phyloP scores from a whole-genome alignment of 2,113 vertebrate genomes.

The Prinia subflava region DNA sequence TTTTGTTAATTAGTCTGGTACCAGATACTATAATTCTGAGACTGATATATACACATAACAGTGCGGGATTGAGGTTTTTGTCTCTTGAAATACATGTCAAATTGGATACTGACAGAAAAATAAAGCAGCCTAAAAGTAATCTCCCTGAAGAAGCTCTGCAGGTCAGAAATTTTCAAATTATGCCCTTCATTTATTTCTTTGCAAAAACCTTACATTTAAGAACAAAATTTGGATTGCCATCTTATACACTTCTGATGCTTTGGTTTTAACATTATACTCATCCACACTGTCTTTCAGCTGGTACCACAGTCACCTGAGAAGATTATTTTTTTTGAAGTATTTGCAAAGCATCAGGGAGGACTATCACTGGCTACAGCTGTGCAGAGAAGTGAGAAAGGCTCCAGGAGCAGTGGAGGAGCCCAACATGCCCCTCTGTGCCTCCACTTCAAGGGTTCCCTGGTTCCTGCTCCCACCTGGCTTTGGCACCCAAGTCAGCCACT shows the following conservation, averaged over 20 bases:
- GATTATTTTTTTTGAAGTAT: background rate
- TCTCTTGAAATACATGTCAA: background rate
- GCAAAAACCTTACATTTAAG: background rate
- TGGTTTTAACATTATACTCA: background rate
- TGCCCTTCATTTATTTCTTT: background rate
- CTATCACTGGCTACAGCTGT: background rate
- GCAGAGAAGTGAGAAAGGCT: background rate
- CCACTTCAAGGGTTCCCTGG: background rate
- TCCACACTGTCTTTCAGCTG: background rate
- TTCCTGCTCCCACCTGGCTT: background rate
- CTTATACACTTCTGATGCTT: background rate
- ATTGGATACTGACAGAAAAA: background rate
- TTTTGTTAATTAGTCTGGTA: background rate
- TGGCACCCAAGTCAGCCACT: background rate
- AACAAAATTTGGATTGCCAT: background rate
- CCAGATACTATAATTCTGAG: background rate
- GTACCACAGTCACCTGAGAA: accelerated
- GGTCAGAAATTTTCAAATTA: background rate
- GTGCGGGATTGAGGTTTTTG: background rate
- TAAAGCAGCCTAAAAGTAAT: background rate
- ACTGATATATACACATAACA: background rate
- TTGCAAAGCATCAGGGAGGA: background rate
- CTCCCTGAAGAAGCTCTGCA: background rate
- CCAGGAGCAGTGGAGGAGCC: background rate
- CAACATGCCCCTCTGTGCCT: background rate